Percentiles rank a stretch among this genome's conserved stretches.
Evolutionary conservation across 2,797 vertebrate genomes (phyloP).

Genomic region (Emydoidea blandingii): DNA sequence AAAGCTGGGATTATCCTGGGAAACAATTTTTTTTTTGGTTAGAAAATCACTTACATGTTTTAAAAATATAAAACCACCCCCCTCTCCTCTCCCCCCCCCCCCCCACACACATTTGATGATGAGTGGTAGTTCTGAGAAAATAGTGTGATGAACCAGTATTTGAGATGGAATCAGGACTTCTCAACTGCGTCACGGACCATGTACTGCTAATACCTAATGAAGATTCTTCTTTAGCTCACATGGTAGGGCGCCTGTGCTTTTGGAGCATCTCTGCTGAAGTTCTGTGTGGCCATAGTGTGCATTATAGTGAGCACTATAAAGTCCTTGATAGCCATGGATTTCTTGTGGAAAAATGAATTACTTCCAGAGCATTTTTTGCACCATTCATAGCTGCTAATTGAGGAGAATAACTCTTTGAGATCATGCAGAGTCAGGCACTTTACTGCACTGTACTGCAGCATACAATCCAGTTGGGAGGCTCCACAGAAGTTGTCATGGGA

Average conservation of each 20-base stretch:
- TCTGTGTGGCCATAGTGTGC: not conserved
- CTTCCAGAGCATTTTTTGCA: not conserved
- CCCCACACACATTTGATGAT: not conserved
- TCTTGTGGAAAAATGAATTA: slow-evolving; percentile 1
- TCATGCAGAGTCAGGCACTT: not conserved
- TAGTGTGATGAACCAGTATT: not conserved
- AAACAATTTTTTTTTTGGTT: not conserved
- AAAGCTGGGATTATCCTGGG: not conserved
- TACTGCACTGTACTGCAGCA: not conserved
- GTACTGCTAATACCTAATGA: not conserved
- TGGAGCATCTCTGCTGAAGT: not conserved
- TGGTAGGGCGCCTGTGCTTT: not conserved
- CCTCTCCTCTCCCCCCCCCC: fast-evolving
- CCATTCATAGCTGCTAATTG: slow-evolving; percentile 12
- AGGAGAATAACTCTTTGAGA: not conserved
- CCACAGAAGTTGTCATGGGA: not conserved
- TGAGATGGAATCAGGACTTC: not conserved
- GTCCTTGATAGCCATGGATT: not conserved
- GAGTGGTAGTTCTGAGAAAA: not conserved
- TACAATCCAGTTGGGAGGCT: not conserved
- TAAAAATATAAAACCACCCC: not conserved
- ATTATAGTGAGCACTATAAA: not conserved
- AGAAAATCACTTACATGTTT: not conserved
- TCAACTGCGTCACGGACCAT: not conserved
- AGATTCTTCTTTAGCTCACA: not conserved